Evolutionary conservation across 2,113 vertebrate species (phyloP).

Genomic region (Otis tarda): DNA sequence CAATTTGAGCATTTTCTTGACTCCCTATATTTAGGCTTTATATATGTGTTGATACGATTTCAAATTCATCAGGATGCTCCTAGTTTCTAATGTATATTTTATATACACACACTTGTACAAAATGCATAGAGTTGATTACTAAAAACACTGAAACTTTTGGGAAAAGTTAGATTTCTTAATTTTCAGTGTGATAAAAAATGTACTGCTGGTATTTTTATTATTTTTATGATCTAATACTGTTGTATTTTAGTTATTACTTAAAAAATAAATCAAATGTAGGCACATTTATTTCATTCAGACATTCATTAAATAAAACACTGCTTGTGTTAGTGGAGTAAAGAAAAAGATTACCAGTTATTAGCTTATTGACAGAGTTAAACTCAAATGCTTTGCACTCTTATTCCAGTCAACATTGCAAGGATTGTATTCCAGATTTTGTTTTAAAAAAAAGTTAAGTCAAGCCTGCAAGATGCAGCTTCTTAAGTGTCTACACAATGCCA

Average conservation of each 20-base stretch:
- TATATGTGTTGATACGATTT: conserved; percentile 39
- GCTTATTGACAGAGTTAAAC: conserved; percentile 78
- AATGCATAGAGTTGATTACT: conserved; percentile 81
- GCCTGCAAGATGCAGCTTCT: conserved; percentile 94
- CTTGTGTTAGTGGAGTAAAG: conserved; percentile 80
- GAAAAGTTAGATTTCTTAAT: conserved; percentile 75
- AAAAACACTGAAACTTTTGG: conserved; percentile 77
- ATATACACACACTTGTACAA: conserved; percentile 76
- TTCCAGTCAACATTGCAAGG: conserved; percentile 85
- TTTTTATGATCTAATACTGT: conserved; percentile 79
- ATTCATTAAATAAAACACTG: conserved; percentile 87
- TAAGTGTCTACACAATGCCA: conserved; percentile 89
- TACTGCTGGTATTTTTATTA: conserved; percentile 77
- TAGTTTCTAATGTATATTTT: conserved; percentile 54
- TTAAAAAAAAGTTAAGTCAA: conserved; percentile 91
- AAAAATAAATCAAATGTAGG: conserved; percentile 79
- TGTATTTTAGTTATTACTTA: conserved; percentile 66
- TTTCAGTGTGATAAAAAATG: conserved; percentile 80
- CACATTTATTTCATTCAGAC: conserved; percentile 80
- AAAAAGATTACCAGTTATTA: conserved; percentile 75
- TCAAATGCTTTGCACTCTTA: conserved; percentile 76
- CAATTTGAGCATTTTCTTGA: conserved; percentile 55
- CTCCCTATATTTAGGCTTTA: conserved; percentile 56
- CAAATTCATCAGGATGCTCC: conserved; percentile 69
- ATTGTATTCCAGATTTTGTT: conserved; percentile 82